A percentile compares a stretch with the other conserved stretches of the same genome.
These are phyloP conservation scores for Glyptemys insculpta DNA, from an alignment of 2,797 vertebrate genomes.

Conservation along the genomic window DNA sequence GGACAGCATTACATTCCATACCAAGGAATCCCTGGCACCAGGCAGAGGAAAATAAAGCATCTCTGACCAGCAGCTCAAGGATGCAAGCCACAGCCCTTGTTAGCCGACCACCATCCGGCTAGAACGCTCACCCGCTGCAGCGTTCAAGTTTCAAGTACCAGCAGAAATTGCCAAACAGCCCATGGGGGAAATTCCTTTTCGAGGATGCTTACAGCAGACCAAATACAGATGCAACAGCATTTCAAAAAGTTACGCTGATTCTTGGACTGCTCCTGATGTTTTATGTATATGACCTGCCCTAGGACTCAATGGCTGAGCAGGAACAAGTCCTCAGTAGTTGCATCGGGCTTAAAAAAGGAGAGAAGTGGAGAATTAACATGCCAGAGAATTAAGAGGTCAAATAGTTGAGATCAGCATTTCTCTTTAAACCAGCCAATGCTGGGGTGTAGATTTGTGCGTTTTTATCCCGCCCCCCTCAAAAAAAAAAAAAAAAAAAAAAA, in stretches of 20 bases:
- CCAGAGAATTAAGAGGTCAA: background rate
- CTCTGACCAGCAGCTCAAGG: background rate
- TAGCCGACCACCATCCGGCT: background rate
- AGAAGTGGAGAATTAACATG: background rate
- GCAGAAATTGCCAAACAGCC: conserved; percentile 25
- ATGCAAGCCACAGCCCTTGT: background rate
- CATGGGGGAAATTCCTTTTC: background rate
- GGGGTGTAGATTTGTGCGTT: background rate
- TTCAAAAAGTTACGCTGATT: background rate
- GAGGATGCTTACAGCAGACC: conserved; percentile 13
- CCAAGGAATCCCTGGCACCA: background rate
- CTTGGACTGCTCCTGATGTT: fast-evolving
- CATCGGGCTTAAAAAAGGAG: background rate
- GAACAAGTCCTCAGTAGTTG: background rate
- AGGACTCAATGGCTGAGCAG: background rate
- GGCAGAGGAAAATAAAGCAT: background rate
- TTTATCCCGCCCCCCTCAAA: background rate
- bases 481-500: too few relatives aligned
- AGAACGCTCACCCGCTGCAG: background rate
- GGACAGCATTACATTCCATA: background rate
- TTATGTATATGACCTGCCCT: background rate
- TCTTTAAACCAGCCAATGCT: background rate
- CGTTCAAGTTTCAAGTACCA: background rate
- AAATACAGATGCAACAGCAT: background rate
- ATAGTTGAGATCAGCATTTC: too few relatives aligned